Percentiles rank a stretch among this genome's conserved stretches.
These are phyloP conservation scores for Rhinogobius similis DNA, from an alignment of 2,113 vertebrate species.

Conservation along the genomic window DNA sequence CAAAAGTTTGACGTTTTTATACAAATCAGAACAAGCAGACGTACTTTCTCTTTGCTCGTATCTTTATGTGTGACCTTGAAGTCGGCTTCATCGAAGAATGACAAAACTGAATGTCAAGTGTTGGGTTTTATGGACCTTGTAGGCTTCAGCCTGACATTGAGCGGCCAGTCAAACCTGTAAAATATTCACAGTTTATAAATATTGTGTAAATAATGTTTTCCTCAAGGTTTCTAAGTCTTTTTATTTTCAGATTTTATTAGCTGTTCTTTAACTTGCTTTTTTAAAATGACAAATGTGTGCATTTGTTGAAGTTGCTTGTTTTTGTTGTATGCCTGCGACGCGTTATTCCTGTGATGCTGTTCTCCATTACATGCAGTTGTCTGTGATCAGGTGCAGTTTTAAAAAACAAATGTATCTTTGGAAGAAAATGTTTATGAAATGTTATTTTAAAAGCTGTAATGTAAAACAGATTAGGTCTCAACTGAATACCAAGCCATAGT, in stretches of 20 bases:
- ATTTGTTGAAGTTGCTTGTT: conserved; percentile 65
- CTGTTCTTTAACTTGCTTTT: conserved; percentile 63
- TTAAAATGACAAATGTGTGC: conserved; percentile 54
- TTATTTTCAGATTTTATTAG: conserved; percentile 65
- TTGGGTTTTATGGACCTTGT: conserved; percentile 61
- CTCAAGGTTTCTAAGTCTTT: conserved; percentile 66
- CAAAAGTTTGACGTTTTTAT: conserved; percentile 49
- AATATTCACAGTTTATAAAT: conserved; percentile 69
- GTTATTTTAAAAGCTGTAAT: conserved; percentile 63
- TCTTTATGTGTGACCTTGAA: conserved; percentile 27
- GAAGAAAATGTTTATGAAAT: conserved; percentile 60
- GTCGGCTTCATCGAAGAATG: conserved; percentile 32
- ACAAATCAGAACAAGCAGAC: conserved; percentile 49
- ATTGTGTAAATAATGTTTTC: conserved; percentile 69
- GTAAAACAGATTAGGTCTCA: conserved; percentile 58
- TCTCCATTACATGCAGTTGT: conserved; percentile 71
- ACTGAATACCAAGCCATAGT: conserved; percentile 73
- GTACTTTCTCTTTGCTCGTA: conserved; percentile 22
- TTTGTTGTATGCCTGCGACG: conserved; percentile 63
- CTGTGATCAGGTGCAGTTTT: conserved; percentile 66
- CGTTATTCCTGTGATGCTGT: conserved; percentile 72
- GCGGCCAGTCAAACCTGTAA: conserved; percentile 65
- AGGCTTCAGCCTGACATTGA: conserved; percentile 50
- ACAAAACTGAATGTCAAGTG: conserved; percentile 68
- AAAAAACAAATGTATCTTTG: conserved; percentile 39